phyloP scores from a whole-genome alignment of 2,888 invertebrate species.

The Cinara cedri region DNA sequence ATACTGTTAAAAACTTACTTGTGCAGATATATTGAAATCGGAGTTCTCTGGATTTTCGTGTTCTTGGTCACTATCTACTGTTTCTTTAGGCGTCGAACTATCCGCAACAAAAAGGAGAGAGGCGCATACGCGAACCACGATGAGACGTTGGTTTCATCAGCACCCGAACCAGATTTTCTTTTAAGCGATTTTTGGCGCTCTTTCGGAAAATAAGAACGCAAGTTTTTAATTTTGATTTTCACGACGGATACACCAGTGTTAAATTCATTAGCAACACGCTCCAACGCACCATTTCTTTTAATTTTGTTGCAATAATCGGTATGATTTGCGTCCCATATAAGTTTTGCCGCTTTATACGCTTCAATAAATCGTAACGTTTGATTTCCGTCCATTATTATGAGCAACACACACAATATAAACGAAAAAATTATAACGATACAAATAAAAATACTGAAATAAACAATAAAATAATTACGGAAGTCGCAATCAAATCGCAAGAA shows the following conservation, averaged over 20 bases:
- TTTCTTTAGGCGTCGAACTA: background rate
- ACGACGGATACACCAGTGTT: conserved; percentile 8
- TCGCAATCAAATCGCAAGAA: no score
- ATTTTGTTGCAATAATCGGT: conserved; percentile 17
- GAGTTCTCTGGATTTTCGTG: background rate
- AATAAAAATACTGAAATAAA: no score
- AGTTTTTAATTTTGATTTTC: conserved; percentile 54
- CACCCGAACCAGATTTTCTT: conserved; percentile 53
- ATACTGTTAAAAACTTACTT: background rate
- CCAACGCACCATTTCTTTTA: conserved; percentile 11
- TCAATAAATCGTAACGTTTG: conserved; percentile 10
- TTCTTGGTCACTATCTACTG: no score
- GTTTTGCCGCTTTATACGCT: conserved; percentile 13
- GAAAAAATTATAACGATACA: no score
- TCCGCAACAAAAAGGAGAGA: conserved; percentile 10
- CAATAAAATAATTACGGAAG: no score
- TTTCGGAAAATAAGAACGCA: conserved; percentile 54
- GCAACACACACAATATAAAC: no score
- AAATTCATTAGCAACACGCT: background rate
- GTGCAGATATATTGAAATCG: background rate
- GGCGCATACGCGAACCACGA: conserved; percentile 45
- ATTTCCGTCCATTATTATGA: conserved; percentile 37
- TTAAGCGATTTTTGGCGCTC: conserved; percentile 48
- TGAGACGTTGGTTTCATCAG: conserved; percentile 34
- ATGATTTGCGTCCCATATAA: conserved; percentile 21